Conservation (phyloP, 2,888 invertebrate species). For the Polydrusus pterygomalis region DNA sequence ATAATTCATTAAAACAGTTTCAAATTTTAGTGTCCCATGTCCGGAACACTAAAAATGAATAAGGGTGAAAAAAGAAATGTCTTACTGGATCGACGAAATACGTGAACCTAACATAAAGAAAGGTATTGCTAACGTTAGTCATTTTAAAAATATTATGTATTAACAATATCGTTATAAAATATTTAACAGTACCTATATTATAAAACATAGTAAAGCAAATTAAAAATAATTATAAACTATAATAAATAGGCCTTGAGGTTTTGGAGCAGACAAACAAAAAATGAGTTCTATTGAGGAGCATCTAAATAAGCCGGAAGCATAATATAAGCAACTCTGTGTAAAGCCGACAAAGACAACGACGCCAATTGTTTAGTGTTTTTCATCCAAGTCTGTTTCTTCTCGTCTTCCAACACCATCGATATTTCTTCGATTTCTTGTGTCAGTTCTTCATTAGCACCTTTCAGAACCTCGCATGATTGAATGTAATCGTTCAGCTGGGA, state of each 20-base stretch:
- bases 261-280: not conserved
- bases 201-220: not conserved
- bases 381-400: constrained; percentile 62
- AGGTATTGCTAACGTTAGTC: too few relatives aligned
- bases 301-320: constrained; percentile 62
- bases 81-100: too few relatives aligned
- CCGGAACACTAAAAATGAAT: too few relatives aligned
- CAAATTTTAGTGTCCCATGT: too few relatives aligned
- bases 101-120: too few relatives aligned
- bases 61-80: too few relatives aligned
- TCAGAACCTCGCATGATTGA: constrained; percentile 51
- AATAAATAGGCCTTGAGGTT: not conserved
- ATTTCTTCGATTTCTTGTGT: constrained; percentile 53
- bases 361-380: constrained; percentile 60
- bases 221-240: not conserved
- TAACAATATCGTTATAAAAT: not conserved
- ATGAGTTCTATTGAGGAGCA: constrained; percentile 6
- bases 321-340: constrained; percentile 61
- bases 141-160: too few relatives aligned
- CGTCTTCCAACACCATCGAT: constrained; percentile 56
- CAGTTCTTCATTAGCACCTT: constrained; percentile 54
- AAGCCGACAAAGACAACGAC: constrained; percentile 59
- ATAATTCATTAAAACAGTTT: too few relatives aligned
- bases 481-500: constrained; percentile 56
- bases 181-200: not conserved